Conservation (phyloP, 2,113 vertebrate genomes). For the Caranx melampygus region DNA sequence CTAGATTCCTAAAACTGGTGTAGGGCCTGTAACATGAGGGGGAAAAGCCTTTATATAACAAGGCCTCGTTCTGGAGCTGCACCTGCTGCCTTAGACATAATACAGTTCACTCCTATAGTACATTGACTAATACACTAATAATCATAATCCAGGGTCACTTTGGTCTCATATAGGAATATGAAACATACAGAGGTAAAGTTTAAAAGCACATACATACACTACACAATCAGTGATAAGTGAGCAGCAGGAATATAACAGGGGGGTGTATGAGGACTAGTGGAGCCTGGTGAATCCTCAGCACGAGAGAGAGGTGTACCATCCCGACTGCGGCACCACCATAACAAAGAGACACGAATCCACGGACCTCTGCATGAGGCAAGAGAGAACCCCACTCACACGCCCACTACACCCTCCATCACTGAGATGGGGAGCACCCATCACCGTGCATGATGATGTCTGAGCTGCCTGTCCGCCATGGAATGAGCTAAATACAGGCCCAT, state of each 20-base stretch:
- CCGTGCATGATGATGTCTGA: not conserved
- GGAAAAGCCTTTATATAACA: conserved; percentile 50
- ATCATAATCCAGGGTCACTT: not conserved
- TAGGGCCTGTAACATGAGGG: not conserved
- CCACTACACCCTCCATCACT: conserved; percentile 50
- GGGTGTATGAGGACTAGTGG: not conserved
- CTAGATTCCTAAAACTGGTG: conserved; percentile 29
- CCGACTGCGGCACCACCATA: conserved; percentile 79
- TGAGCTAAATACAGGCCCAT: conserved; percentile 23
- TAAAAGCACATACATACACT: not conserved
- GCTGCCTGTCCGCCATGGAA: not conserved
- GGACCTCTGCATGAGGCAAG: conserved; percentile 56
- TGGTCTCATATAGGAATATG: not conserved
- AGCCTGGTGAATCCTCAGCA: conserved; percentile 14
- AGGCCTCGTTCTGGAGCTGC: conserved; percentile 34
- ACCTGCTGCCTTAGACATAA: conserved; percentile 4
- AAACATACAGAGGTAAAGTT: not conserved
- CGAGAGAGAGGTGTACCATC: conserved; percentile 62
- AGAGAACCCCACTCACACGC: conserved; percentile 57
- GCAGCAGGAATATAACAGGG: not conserved
- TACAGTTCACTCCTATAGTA: not conserved
- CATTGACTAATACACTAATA: not conserved
- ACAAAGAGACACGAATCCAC: conserved; percentile 77
- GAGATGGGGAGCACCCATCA: conserved; percentile 28
- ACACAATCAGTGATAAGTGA: not conserved